Base-by-base conservation (phyloP, 2,113 vertebrate species). In the Poecilia latipinna region DNA sequence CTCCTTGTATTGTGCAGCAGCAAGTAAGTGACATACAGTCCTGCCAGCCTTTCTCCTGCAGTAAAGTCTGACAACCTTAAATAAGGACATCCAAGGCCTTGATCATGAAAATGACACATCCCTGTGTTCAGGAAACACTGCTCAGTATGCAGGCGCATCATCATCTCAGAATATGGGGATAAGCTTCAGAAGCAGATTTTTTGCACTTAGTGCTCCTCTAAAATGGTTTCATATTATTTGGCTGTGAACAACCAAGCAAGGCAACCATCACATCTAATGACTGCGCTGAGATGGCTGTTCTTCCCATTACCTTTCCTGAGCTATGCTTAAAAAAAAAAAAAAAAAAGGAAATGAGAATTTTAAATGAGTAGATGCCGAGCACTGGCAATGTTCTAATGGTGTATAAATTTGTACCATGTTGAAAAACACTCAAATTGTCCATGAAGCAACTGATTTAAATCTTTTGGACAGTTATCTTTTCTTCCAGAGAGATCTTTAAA, bases 211-310 rank as follows among this genome's bases (percentile, higher is more conserved):
- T 83, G 82, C 85, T 82, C 84, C 74, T 83, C 67, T 80, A 69
- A 79, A 90, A 83, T 82, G 73, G 77, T 68, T 75, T 87, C 60
- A 17, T 78, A 72, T 80, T 86, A 81, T 87, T 87, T 85, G 73
- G 70, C 77, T 72, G 75, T 77, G 86, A 86, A 87, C 80, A 81
- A 84, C 72, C 80, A 75, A 78, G 74, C 69, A 82, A 80, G 67
- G 80, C 72, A 87, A 80, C 80, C 74, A 86, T 82, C 80, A 84
- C 61, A 57, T 73, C 65, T 88, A 88, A 91, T 75, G 79, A 84
- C 73, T 75, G 73, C 51, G 61, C 61, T 2, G 69, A 84, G 74
- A 87, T 67, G 72, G 70, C 70, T 80, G 71, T 75, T 78, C 68
- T 61, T 86, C 70, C 83, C 75, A 82, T 84, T 84, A 78, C 81